Percentiles rank a stretch among this genome's conserved stretches.
These are phyloP conservation scores for Sciurus carolinensis DNA, from an alignment of 2,797 vertebrate genomes.

Conservation along the genomic window DNA sequence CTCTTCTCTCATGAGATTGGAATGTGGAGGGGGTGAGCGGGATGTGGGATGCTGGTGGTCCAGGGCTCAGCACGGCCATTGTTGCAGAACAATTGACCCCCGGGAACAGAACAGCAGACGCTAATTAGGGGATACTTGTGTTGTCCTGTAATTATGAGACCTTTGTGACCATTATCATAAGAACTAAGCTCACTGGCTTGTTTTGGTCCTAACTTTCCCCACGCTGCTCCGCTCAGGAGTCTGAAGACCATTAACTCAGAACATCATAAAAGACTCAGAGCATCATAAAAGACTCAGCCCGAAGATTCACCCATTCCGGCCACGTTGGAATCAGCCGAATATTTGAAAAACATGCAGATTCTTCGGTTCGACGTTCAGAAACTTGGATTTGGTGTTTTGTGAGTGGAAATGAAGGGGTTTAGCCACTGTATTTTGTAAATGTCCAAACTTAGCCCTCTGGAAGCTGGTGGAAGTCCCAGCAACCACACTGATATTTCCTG, in stretches of 20 bases:
- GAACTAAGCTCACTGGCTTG: conserved; percentile 80
- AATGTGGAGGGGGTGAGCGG: conserved; percentile 94
- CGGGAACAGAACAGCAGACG: conserved; percentile 95
- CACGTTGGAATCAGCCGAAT: not conserved
- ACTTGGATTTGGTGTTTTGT: not conserved
- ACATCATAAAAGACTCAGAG: not conserved
- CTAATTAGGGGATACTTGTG: conserved; percentile 97
- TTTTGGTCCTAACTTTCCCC: conserved; percentile 85
- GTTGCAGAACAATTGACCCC: conserved; percentile 97
- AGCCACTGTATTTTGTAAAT: not conserved
- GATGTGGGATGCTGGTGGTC: conserved; percentile 88
- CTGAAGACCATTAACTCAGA: conserved; percentile 65
- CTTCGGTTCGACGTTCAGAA: not conserved
- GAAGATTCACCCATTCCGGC: not conserved
- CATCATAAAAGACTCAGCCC: not conserved
- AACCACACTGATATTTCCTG: not conserved
- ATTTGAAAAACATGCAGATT: not conserved
- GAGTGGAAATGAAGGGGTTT: not conserved
- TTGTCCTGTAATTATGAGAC: conserved; percentile 95
- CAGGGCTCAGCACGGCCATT: conserved; percentile 96
- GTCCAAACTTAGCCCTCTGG: not conserved
- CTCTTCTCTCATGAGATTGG: conserved; percentile 97
- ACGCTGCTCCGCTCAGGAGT: conserved; percentile 83
- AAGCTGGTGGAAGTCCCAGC: not conserved
- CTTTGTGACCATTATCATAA: conserved; percentile 91